These are phyloP conservation scores for Neopipo cinnamomea DNA, from an alignment of 2,113 vertebrate species.

Conservation along the genomic window DNA sequence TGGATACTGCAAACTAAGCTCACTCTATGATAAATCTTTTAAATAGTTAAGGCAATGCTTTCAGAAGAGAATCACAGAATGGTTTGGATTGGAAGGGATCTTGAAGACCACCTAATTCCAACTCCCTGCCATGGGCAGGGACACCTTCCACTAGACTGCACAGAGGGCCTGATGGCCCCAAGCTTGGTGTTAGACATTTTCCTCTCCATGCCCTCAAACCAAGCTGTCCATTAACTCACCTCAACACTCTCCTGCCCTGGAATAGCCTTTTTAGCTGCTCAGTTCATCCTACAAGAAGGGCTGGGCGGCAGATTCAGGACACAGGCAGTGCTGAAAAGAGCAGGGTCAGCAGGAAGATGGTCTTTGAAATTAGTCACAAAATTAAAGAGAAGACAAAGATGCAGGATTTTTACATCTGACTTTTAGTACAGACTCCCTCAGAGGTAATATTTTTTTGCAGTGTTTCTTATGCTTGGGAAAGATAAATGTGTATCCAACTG, in stretches of 20 bases:
- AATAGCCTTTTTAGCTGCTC: background rate
- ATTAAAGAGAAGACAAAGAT: background rate
- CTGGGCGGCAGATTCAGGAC: background rate
- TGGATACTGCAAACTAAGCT: background rate
- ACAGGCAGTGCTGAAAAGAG: background rate
- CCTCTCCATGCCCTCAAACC: background rate
- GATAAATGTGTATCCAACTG: background rate
- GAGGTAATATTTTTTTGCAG: background rate
- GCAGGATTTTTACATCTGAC: background rate
- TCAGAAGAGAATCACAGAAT: background rate
- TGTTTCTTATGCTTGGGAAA: background rate
- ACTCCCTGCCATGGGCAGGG: background rate
- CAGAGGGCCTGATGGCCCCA: too few relatives aligned
- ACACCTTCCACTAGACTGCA: background rate
- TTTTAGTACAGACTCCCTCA: background rate
- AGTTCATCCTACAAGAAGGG: background rate
- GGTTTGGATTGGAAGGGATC: background rate
- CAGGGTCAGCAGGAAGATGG: background rate
- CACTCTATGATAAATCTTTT: background rate
- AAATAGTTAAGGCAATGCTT: background rate
- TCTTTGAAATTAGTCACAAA: background rate
- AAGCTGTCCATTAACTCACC: background rate
- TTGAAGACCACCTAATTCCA: background rate
- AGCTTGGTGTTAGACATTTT: background rate
- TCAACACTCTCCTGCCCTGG: background rate